Evolutionary conservation across 2,113 vertebrate genomes (phyloP), one percentile per base, ranked within the genome.

Genomic region (Lichenostomus cassidix): DNA sequence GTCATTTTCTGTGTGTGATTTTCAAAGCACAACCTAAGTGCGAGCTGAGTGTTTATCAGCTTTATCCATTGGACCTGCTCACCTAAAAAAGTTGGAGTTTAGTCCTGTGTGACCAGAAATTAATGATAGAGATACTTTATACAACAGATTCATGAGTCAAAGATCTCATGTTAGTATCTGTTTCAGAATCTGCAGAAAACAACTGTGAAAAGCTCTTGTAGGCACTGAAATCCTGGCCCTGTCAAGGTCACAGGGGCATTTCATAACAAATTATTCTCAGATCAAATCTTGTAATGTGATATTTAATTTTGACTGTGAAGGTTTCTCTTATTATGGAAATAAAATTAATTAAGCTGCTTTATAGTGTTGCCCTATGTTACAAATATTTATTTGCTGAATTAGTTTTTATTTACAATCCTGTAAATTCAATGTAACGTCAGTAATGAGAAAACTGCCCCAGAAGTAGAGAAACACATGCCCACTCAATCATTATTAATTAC

Each of bases 161-260:
- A 79, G 16, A 46, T 90, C 28, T 90, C 23, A 75, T 15, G n/a
- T 90, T 75, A 93, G 37, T 56, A 77, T 89, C 55, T 28, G 33
- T 75, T 92, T 75, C 77, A 89, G 79, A 81, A 77, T 81, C 83
- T 93, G 47, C 41, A 90, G 60, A 65, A 90, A 88, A 64, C 78
- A 67, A 68, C 73, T 35, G 42, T 50, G 70, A 63, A 82, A 91
- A 87, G 8, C 20, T 41, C 31, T 50, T 42, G 39, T 20, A 85
- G 65, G 60, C 41, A 22, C 44, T 53, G 77, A 94, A 91, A 59
- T 88, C 29, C 63, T 55, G 50, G 46, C 50, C 29, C 35, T 73
- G 46, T 82, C 67, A 83, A 69, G 75, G 78, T 91, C 85, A 93
- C 33, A 56, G 67, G 17, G n/a, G 5, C 52, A 62, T 82, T 93